Evolutionary conservation across 2,888 invertebrate genomes (phyloP).

Genomic region (Luperina nickerlii): DNA sequence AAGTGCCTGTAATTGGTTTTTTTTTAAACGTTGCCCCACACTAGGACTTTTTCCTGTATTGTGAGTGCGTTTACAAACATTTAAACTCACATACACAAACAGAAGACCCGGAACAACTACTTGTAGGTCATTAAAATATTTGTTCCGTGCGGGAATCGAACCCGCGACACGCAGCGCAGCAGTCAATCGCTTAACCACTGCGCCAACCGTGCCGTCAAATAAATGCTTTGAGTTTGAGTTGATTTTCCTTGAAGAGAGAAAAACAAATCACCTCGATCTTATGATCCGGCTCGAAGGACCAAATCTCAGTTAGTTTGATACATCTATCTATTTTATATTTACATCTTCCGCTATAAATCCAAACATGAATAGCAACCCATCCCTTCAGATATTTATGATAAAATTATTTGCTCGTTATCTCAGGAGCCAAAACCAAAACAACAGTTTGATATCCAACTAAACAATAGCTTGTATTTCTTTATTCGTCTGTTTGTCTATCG

Average conservation of each 20-base stretch:
- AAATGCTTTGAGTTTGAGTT: not conserved
- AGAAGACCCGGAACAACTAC: too few relatives aligned
- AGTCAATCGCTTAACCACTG: too few relatives aligned
- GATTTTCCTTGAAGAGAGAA: not conserved
- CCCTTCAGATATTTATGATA: conserved; percentile 6
- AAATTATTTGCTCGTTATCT: conserved; percentile 27
- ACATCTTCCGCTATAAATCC: conserved; percentile 16
- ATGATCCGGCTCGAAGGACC: conserved; percentile 26
- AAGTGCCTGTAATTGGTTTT: not conserved
- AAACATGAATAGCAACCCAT: not conserved
- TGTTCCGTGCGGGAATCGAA: too few relatives aligned
- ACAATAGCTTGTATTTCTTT: conserved; percentile 37
- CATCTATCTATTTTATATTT: not conserved
- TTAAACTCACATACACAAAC: too few relatives aligned
- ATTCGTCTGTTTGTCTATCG: conserved; percentile 11
- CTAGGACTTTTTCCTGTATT: too few relatives aligned
- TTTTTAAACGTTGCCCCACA: not conserved
- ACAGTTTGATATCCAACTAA: conserved; percentile 17
- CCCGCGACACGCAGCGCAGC: too few relatives aligned
- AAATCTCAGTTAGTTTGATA: conserved; percentile 2
- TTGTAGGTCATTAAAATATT: too few relatives aligned
- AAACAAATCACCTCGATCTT: not conserved
- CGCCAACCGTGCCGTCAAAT: not conserved
- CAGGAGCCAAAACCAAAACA: conserved; percentile 7
- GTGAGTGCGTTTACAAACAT: too few relatives aligned